Percentiles rank a stretch among this genome's conserved stretches.
Conservation (phyloP, 35 echinoderm and acorn worm genomes). For the Ptychodera flava region DNA sequence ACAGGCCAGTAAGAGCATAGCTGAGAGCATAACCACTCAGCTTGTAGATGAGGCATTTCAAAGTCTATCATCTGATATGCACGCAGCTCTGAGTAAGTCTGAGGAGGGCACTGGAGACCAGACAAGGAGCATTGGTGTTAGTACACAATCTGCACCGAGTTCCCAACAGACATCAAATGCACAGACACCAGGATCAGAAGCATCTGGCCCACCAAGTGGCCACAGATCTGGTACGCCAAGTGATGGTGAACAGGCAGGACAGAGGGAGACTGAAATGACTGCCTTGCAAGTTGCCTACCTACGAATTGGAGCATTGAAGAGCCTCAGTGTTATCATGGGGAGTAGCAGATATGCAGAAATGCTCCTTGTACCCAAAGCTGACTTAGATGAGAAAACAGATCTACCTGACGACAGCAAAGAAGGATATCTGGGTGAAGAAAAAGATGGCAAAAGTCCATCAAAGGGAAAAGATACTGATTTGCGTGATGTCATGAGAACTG, state of each 20-base stretch:
- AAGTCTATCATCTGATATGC: constrained; percentile 30
- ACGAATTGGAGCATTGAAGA: constrained; percentile 50
- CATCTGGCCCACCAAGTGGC: no score
- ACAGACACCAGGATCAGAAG: not conserved
- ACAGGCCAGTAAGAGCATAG: not conserved
- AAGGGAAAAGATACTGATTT: constrained; percentile 49
- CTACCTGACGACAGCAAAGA: not conserved
- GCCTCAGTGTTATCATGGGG: constrained; percentile 68
- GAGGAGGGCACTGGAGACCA: not conserved
- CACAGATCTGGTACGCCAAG: not conserved
- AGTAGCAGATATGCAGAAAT: constrained; percentile 90
- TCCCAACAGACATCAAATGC: not conserved
- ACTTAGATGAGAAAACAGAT: not conserved
- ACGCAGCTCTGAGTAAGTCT: not conserved
- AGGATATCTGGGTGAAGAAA: not conserved
- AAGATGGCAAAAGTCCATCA: constrained; percentile 4
- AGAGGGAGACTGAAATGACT: constrained; percentile 43
- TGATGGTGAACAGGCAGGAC: not conserved
- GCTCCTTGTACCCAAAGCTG: constrained; percentile 69
- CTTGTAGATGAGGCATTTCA: constrained; percentile 42
- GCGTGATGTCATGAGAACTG: constrained; percentile 50
- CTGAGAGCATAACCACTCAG: constrained; percentile 22
- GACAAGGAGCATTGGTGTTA: not conserved
- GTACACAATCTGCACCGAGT: not conserved
- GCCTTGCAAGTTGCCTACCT: constrained; percentile 47